A percentile compares a stretch with the other conserved stretches of the same genome.
These are phyloP conservation scores for Pemphigus obesinymphae DNA, from an alignment of 1,140 invertebrate genomes.

Conservation along the genomic window DNA sequence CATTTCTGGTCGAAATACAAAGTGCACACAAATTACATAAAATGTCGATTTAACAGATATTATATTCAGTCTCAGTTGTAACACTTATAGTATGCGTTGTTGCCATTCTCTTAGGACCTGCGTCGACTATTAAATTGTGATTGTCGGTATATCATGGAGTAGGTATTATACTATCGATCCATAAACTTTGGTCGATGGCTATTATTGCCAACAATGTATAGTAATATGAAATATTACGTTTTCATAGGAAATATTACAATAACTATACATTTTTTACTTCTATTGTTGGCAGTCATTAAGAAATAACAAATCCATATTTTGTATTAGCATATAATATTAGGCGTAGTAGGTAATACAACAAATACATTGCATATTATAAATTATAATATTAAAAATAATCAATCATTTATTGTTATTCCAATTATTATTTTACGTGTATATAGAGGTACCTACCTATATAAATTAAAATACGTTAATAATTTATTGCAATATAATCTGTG, in stretches of 20 bases:
- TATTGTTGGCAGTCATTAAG: too few relatives aligned
- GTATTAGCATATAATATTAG: too few relatives aligned
- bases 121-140: background rate
- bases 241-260: background rate
- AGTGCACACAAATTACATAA: background rate
- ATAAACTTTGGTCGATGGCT: background rate
- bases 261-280: too few relatives aligned
- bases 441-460: too few relatives aligned
- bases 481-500: background rate
- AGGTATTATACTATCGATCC: background rate
- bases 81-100: background rate
- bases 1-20: background rate
- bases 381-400: background rate
- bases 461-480: too few relatives aligned
- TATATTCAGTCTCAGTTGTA: too few relatives aligned
- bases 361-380: background rate
- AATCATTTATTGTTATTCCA: too few relatives aligned
- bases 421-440: too few relatives aligned
- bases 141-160: background rate
- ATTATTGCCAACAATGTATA: background rate
- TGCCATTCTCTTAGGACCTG: background rate
- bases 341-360: background rate
- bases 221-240: background rate
- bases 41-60: background rate
- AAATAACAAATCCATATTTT: too few relatives aligned